Evolutionary conservation across 2,888 invertebrate species (phyloP).

Genomic region (Craniophora ligustri): DNA sequence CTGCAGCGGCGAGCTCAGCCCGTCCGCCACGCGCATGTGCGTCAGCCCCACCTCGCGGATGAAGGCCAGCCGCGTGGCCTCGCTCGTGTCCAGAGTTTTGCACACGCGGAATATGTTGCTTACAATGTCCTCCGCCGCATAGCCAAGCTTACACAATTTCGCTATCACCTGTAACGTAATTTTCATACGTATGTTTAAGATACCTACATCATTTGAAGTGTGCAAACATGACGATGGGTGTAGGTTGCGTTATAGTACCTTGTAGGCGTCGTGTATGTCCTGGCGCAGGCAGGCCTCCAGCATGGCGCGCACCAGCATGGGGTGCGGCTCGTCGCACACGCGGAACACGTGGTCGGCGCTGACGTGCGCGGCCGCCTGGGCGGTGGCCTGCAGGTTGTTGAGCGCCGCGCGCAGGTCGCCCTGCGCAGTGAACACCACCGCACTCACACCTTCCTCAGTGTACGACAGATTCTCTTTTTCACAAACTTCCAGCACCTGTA

Average conservation of each 20-base stretch:
- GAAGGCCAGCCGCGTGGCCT: slow-evolving; percentile 94
- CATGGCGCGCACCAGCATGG: slow-evolving; percentile 97
- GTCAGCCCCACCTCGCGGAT: slow-evolving; percentile 97
- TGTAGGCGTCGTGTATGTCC: slow-evolving; percentile 95
- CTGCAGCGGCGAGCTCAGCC: slow-evolving; percentile 95
- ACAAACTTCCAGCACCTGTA: slow-evolving; percentile 80
- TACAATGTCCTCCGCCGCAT: slow-evolving; percentile 98
- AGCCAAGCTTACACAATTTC: slow-evolving; percentile 97
- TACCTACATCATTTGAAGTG: too few species aligned
- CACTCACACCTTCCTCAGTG: slow-evolving; percentile 97
- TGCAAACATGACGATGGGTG: too few species aligned
- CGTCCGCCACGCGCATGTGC: slow-evolving; percentile 97
- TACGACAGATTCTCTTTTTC: slow-evolving; percentile 90
- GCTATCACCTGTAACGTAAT: slow-evolving; percentile 91
- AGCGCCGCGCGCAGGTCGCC: slow-evolving; percentile 99
- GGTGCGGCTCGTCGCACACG: slow-evolving; percentile 99
- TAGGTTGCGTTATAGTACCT: slow-evolving; percentile 65
- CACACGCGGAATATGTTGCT: slow-evolving; percentile 98
- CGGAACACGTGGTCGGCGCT: slow-evolving; percentile 98
- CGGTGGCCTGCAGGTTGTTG: slow-evolving; percentile 98
- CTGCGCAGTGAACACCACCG: slow-evolving; percentile 99
- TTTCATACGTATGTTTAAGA: too few species aligned
- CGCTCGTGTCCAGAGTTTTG: slow-evolving; percentile 94
- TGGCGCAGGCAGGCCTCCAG: slow-evolving; percentile 93
- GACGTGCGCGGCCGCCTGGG: slow-evolving; percentile 95